Conservation (phyloP, 1,140 invertebrate genomes). For the Drosophila rufa region DNA sequence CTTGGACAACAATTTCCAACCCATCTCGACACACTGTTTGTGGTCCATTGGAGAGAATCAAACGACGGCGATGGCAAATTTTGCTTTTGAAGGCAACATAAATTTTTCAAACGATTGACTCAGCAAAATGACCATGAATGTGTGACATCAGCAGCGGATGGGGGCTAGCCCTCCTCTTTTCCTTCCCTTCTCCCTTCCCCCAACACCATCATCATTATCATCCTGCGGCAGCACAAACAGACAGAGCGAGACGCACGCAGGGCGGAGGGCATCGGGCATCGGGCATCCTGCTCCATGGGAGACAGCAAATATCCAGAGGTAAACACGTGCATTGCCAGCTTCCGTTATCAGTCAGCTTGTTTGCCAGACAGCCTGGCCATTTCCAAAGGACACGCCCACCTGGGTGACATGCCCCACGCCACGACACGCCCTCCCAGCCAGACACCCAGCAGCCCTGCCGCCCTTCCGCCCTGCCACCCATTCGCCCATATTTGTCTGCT, state of each 20-base stretch:
- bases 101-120: slow-evolving; percentile 83
- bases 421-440: slow-evolving; percentile 2
- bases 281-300: slow-evolving; percentile 26
- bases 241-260: slow-evolving; percentile 4
- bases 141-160: slow-evolving; percentile 76
- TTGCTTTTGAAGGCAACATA: slow-evolving; percentile 83
- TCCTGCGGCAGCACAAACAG: slow-evolving; percentile 30
- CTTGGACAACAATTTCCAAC: too few species aligned
- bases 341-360: slow-evolving; percentile 81
- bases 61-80: slow-evolving; percentile 69
- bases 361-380: slow-evolving; percentile 65
- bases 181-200: neutral
- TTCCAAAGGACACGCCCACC: slow-evolving; percentile 51
- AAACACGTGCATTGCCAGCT: slow-evolving; percentile 80
- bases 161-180: slow-evolving; percentile 2
- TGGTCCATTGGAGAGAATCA: slow-evolving; percentile 38
- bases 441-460: neutral
- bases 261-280: slow-evolving; percentile 10
- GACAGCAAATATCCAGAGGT: slow-evolving; percentile 76
- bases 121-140: slow-evolving; percentile 83
- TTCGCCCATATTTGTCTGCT: slow-evolving; percentile 69
- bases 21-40: slow-evolving; percentile 14
- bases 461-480: neutral
- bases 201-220: slow-evolving; percentile 35
- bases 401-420: slow-evolving; percentile 15